Evolutionary conservation across 2,888 invertebrate genomes (phyloP), one percentile per base, ranked within the genome.

Genomic region (Teleogryllus oceanicus): DNA sequence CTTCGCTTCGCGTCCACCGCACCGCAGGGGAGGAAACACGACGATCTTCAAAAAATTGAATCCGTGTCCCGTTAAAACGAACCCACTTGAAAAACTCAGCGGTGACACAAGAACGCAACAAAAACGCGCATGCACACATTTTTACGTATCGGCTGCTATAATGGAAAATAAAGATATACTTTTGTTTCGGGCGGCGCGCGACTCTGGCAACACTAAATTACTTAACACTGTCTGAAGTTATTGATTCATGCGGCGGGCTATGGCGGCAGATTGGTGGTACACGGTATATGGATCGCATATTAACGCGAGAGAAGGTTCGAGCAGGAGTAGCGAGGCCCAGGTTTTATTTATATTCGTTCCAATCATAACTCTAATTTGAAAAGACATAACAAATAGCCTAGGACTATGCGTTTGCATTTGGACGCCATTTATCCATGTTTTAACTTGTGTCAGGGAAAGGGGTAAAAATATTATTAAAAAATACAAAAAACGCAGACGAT

Each of bases 151-250:
- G 62, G 62, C 62, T 62, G n/a, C 62, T 62, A 62, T 62, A 21
- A 78, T 49, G 76, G 79, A 79, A 62, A 76, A 79, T 74, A 79
- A 79, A 79, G 76, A 79, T 79, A 62, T 77, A 79, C 77, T 79
- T 76, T 79, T 79, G 76, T 79, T 76, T 76, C 62, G 62, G 62
- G n/a, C 13, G 16, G 62, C 16, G 62, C 62, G 62, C 62, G 62
- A 62, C 62, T 62, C 62, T 62, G 13, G 62, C 62, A 62, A 62
- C 62, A 62, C 62, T 62, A 62, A 62, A 62, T 62, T 62, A 62
- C 62, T 62, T 62, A 62, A 62, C 62, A 18, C 62, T 62, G 62
- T 62, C 62, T 62, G 62, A 62, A 62, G 62, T 62, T 62, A 62
- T 62, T 62, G 62, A 62, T 62, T 62, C 62, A 62, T 62, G 62